phyloP scores from a whole-genome alignment of 2,113 vertebrate species.

The Rhynchomys soricoides region DNA sequence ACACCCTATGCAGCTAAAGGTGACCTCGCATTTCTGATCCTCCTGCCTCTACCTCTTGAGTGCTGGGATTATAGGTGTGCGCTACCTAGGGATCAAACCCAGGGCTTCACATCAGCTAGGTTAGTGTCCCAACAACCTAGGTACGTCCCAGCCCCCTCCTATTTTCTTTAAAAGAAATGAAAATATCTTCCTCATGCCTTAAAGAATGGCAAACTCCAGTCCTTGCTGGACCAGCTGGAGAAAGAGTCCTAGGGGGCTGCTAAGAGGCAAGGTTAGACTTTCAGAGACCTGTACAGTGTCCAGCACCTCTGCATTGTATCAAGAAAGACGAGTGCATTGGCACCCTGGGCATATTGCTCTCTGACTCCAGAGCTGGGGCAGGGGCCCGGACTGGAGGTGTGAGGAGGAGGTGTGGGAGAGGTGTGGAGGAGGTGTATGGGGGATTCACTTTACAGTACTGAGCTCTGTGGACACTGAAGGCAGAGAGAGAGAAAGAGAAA shows the following conservation, averaged over 20 bases:
- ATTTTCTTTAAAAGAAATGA: background rate
- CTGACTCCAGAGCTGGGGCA: background rate
- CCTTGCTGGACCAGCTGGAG: background rate
- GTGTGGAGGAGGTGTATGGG: background rate
- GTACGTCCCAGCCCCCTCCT: background rate
- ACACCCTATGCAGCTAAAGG: background rate
- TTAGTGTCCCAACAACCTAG: background rate
- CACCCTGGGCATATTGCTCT: background rate
- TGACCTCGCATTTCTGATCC: background rate
- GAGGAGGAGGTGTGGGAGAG: too few species aligned
- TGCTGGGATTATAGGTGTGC: background rate
- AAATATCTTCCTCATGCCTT: background rate
- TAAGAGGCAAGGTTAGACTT: background rate
- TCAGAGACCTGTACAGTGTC: background rate
- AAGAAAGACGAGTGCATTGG: rapidly evolving
- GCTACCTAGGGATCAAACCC: background rate
- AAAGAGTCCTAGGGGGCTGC: background rate
- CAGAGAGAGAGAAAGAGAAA: background rate
- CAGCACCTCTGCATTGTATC: rapidly evolving
- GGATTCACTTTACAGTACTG: background rate
- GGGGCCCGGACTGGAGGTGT: background rate
- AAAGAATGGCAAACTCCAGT: background rate
- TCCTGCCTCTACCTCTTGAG: background rate
- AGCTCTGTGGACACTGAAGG: rapidly evolving
- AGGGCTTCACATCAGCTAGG: background rate